phyloP scores from a whole-genome alignment of 2,888 invertebrate species.

The Malthinus seriepunctatus region DNA sequence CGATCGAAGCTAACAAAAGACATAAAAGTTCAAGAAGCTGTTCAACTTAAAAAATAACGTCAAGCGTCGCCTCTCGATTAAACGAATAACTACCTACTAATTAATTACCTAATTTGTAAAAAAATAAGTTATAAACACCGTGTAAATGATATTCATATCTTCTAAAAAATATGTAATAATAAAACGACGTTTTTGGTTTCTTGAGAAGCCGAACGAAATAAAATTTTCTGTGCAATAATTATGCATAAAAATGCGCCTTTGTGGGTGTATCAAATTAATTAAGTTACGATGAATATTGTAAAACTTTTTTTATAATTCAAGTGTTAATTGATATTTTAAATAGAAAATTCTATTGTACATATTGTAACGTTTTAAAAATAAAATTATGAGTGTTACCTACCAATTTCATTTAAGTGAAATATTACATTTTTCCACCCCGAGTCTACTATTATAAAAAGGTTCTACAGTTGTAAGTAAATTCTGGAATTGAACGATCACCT shows the following conservation, averaged over 20 bases:
- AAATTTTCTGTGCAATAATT: constrained; percentile 24
- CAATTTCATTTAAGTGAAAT: constrained; percentile 4
- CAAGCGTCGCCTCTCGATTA: too few species aligned
- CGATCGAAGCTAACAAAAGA: too few species aligned
- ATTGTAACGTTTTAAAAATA: constrained; percentile 31
- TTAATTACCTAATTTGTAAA: background rate
- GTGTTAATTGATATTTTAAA: constrained; percentile 35
- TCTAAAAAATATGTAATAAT: too few species aligned
- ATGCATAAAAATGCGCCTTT: constrained; percentile 9
- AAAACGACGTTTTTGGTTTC: constrained; percentile 16
- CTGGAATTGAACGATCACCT: too few species aligned
- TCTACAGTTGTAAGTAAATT: too few species aligned
- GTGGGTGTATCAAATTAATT: constrained; percentile 1
- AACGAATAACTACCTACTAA: too few species aligned
- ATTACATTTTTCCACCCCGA: too few species aligned
- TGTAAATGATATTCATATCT: too few species aligned
- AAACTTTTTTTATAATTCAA: constrained; percentile 28
- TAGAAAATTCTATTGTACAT: constrained; percentile 39
- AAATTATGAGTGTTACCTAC: constrained; percentile 31
- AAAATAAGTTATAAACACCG: constrained; percentile 5
- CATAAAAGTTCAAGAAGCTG: too few species aligned
- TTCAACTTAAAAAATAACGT: too few species aligned
- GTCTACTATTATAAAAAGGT: too few species aligned
- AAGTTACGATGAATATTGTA: constrained; percentile 14
- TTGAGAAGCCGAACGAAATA: constrained; percentile 14